A percentile compares a stretch with the other conserved stretches of the same genome.
Conservation (phyloP, 2,113 vertebrate genomes). For the Aphelocoma coerulescens region DNA sequence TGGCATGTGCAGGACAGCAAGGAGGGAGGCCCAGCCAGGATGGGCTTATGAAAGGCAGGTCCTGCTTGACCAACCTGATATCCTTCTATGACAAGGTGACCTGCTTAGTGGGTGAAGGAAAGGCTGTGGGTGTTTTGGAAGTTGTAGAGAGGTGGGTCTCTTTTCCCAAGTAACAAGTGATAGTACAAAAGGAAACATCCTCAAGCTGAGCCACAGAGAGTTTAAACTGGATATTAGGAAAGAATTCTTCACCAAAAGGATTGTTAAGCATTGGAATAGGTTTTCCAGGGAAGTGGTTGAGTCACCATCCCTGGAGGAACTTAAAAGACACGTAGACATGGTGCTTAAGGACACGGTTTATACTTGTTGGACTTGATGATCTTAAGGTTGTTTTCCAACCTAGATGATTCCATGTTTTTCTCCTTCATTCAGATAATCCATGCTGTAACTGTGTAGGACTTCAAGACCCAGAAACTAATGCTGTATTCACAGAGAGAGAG, state of each 20-base stretch:
- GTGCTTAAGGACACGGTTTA: fast-evolving
- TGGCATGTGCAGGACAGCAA: fast-evolving
- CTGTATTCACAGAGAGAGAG: background rate
- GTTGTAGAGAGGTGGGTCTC: background rate
- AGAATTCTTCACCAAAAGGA: background rate
- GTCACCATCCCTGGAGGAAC: background rate
- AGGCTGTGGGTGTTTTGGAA: background rate
- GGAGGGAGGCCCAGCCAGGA: background rate
- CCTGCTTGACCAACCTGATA: background rate
- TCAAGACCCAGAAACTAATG: background rate
- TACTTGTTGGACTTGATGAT: background rate
- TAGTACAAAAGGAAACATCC: background rate
- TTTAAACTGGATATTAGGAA: background rate
- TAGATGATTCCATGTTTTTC: background rate
- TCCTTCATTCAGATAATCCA: background rate
- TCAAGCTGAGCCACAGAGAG: background rate
- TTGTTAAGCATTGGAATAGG: background rate
- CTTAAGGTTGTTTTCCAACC: background rate
- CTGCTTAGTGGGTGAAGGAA: background rate
- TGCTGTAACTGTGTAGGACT: background rate
- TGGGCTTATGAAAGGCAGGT: background rate
- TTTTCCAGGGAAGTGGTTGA: background rate
- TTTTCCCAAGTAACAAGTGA: background rate
- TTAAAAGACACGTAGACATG: fast-evolving
- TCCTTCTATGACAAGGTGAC: background rate